Evolutionary conservation across 2,797 vertebrate genomes (phyloP), one percentile per base, ranked within the genome.

Genomic region (Pseudopleuronectes americanus): DNA sequence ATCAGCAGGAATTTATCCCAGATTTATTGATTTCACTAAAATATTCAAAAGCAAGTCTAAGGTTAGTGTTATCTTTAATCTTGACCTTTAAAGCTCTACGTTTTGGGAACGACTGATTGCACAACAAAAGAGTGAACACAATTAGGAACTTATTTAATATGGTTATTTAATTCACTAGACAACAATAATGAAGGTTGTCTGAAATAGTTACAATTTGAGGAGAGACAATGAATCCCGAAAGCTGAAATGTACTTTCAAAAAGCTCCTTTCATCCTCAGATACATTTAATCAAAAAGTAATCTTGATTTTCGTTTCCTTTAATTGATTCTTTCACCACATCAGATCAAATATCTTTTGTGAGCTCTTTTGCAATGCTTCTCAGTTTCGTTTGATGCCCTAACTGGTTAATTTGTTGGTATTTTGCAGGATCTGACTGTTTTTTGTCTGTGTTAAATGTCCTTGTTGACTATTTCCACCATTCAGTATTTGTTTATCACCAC

Each of bases 11-110:
- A 49, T 64, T 4, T 38, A 66, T 26, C 38, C 45, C 23, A 33
- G 26, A 65, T 56, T 71, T 22, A 75, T 57, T 1, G 12, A 51
- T 75, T 80, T 73, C 41, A 51, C 21, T 56, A 17, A 67, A 64
- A 57, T 47, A 61, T 51, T 64, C 3, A 59, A 59, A 24, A 57
- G 24, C 19, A 26, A 36, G 28, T 67, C 43, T 41, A 6, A 31
- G 22, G 16, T 51, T 16, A 13, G 9, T 45, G 57, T 33, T 47
- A 12, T 56, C 3, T 28, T 21, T 28, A 14, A 38, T 55, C 12
- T 21, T 64, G 22, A 76, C 13, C 19, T 12, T 23, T 58, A 4
- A 24, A 36, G 57, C 16, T 26, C n/a, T 21, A 5, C 21, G 60
- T 47, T 74, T 57, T 61, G 48, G 53, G 55, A 33, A 4, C 8